phyloP scores from a whole-genome alignment of 2,888 invertebrate species.

The Brenthis hecate region DNA sequence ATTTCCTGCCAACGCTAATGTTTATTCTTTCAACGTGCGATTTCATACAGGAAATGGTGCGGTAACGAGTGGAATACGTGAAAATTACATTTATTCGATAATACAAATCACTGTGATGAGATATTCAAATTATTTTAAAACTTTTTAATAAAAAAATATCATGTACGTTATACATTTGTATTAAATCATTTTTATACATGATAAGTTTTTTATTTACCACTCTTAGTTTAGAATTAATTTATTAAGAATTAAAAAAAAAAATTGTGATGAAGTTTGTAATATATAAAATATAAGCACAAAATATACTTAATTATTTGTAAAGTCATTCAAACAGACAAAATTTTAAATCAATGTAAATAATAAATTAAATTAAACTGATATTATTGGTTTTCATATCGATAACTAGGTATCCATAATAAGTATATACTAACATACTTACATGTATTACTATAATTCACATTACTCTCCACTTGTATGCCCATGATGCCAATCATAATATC shows the following conservation, averaged over 20 bases:
- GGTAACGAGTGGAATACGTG: conserved; percentile 15
- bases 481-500: conserved; percentile 55
- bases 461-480: conserved; percentile 78
- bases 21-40: conserved; percentile 32
- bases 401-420: too few species aligned
- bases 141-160: neutral
- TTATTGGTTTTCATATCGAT: too few species aligned
- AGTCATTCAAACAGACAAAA: too few species aligned
- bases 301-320: too few species aligned
- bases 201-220: neutral
- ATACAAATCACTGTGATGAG: conserved; percentile 8
- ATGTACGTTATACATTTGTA: neutral
- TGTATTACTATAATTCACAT: conserved; percentile 72
- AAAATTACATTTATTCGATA: conserved; percentile 27
- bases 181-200: neutral
- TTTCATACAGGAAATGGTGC: conserved; percentile 22
- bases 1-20: conserved; percentile 37
- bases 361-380: too few species aligned
- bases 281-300: too few species aligned
- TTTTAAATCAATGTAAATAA: too few species aligned
- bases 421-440: conserved; percentile 59
- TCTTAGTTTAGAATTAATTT: too few species aligned
- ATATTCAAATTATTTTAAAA: neutral
- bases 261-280: too few species aligned
- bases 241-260: too few species aligned